Conservation (phyloP, 2,113 vertebrate species). For the rat (Rattus norvegicus) region GRCr8 NC_086019.1:231559501-231560000, state of each 20-base stretch:
- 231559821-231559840: neutral
- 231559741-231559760: neutral
- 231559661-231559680: constrained; percentile 30
- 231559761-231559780: fast-evolving
- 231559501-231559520: neutral
- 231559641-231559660: constrained; percentile 27
- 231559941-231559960: too few relatives aligned
- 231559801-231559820: neutral
- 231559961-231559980: too few relatives aligned
- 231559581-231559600: constrained; percentile 37
- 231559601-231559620: neutral
- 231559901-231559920: neutral
- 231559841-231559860: neutral
- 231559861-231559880: neutral
- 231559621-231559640: neutral
- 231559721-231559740: constrained; percentile 27
- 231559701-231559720: neutral
- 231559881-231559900: neutral
- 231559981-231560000: too few relatives aligned
- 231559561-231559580: neutral
- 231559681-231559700: constrained; percentile 25
- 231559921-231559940: neutral
- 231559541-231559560: neutral
- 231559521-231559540: neutral
- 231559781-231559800: neutral